Evolutionary conservation across 2,113 vertebrate species (phyloP), one percentile per base, ranked within the genome.

Genomic region (Seriola quinqueradiata): DNA sequence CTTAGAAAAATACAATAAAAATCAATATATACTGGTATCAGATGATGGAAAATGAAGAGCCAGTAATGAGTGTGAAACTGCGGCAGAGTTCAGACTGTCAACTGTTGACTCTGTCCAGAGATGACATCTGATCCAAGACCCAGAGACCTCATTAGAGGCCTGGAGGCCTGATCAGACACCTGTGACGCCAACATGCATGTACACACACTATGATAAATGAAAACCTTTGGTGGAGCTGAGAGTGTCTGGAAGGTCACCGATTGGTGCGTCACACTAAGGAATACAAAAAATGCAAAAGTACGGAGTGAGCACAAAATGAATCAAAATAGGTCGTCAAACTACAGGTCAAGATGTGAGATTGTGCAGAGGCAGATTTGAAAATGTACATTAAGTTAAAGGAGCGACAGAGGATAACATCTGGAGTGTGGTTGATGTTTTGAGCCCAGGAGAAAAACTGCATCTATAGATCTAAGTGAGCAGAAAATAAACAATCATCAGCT

Each of bases 211-310:
- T 9, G 0, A 25, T 5, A 21, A 69, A 72, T 23, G 54, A 48
- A 72, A 64, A 68, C 1, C 77, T 87, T 87, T 84, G 85, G 85
- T 73, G 81, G 50, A 80, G 71, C 70, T 4, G 58, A 61, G 25
- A 2, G 36, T 8, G 14, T 12, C 63, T 44, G 36, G 46, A 79
- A 60, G 55, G 59, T 81, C 83, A 76, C 21, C 16, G 67, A 72
- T 28, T 25, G 76, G 55, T 50, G 36, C 71, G 48, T 70, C 44
- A 68, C 61, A 42, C 38, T 6, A 40, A 78, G 59, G 71, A 79
- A 75, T 71, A 67, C 36, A 0, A 46, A 36, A 52, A 42, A 6
- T 11, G 9, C 11, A n/a, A 2, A 66, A 64, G 12, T 2, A 32
- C 2, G 21, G 34, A 66, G 19, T 5, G 40, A 84, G 66, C 75